Evolutionary conservation across 1,140 invertebrate species (phyloP).

Genomic region (Rhagoletis pomonella): DNA sequence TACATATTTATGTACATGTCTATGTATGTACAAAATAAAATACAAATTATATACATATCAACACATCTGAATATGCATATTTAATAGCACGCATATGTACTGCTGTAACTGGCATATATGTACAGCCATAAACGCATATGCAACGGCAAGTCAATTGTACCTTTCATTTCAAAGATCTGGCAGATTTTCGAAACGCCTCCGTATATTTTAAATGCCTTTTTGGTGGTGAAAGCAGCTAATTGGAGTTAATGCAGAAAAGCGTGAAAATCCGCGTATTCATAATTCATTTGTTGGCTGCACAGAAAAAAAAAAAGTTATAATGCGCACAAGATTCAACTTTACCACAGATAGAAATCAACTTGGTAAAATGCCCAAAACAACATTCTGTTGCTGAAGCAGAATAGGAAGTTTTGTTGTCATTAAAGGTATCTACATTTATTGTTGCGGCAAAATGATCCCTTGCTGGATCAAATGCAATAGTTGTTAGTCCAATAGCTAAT

Average conservation of each 20-base stretch:
- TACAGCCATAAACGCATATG: not conserved
- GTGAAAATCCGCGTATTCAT: conserved; percentile 23
- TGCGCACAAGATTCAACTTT: too few species aligned
- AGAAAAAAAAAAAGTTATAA: too few species aligned
- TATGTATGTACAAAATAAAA: not conserved
- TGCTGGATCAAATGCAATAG: too few species aligned
- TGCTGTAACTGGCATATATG: too few species aligned
- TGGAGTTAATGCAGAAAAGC: not conserved
- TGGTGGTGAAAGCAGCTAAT: not conserved
- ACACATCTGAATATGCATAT: not conserved
- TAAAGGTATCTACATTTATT: too few species aligned
- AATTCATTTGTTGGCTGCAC: not conserved
- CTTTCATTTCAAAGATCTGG: not conserved
- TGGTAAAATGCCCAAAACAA: too few species aligned
- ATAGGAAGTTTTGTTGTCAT: too few species aligned
- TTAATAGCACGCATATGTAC: not conserved
- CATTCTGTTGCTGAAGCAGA: too few species aligned
- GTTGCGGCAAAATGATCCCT: too few species aligned
- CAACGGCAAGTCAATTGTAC: not conserved
- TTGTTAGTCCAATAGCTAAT: too few species aligned
- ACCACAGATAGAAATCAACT: too few species aligned
- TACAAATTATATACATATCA: not conserved
- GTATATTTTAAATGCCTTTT: not conserved
- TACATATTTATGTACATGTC: not conserved
- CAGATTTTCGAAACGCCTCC: not conserved